Percentiles rank a stretch among this genome's conserved stretches.
These are phyloP conservation scores for Oncorhynchus gorbuscha DNA, from an alignment of 2,113 vertebrate genomes.

Conservation along the genomic window DNA sequence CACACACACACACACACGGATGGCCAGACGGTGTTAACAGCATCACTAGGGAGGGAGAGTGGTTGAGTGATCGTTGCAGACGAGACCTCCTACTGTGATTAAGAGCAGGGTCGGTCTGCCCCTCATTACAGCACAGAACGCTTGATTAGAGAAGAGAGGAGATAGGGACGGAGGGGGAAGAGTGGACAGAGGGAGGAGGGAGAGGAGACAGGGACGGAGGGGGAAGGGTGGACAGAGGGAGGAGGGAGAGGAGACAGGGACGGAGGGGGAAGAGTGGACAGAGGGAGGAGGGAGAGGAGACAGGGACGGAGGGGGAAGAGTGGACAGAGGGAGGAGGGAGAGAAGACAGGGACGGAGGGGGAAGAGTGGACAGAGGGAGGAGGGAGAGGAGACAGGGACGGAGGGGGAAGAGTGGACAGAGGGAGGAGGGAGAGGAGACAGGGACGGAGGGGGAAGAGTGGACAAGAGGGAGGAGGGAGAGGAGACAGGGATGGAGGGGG, in stretches of 20 bases:
- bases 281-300: not conserved
- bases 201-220: not conserved
- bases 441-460: constrained; percentile 13
- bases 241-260: not conserved
- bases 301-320: constrained; percentile 11
- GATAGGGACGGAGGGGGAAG: constrained; percentile 16
- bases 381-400: not conserved
- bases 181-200: constrained; percentile 1
- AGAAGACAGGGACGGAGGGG: not conserved
- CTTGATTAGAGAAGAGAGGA: constrained; percentile 18
- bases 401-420: constrained; percentile 11
- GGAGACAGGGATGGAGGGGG: not conserved
- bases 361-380: constrained; percentile 9
- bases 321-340: not conserved
- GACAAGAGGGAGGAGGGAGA: not conserved
- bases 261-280: constrained; percentile 12
- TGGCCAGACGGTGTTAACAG: not conserved
- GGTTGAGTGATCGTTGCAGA: not conserved
- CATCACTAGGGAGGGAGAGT: not conserved
- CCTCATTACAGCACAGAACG: not conserved
- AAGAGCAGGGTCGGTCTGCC: not conserved
- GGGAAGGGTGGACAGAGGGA: constrained; percentile 8
- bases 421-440: not conserved
- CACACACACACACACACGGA: not conserved
- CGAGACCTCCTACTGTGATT: not conserved